Evolutionary conservation across 2,888 invertebrate genomes (phyloP).

Genomic region (Helobdella robusta): DNA sequence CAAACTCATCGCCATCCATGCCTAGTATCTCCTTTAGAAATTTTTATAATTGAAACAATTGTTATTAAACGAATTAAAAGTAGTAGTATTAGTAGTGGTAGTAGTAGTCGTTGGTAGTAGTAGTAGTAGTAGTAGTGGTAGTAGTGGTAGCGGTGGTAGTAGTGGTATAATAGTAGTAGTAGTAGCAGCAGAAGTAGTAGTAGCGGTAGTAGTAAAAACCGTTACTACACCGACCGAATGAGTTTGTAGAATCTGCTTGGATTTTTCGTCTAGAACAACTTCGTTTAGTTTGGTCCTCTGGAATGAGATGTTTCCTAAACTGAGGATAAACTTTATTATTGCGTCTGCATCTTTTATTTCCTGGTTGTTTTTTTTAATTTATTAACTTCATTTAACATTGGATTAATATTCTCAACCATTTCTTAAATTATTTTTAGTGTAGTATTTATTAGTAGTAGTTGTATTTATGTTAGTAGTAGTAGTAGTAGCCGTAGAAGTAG

Average conservation of each 20-base stretch:
- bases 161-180: background rate
- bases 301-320: slow-evolving; percentile 8
- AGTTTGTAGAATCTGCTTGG: background rate
- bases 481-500: too few species aligned
- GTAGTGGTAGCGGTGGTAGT: background rate
- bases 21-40: slow-evolving; percentile 14
- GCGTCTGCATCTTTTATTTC: slow-evolving; percentile 8
- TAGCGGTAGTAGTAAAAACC: background rate
- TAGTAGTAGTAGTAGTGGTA: background rate
- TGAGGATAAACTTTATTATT: slow-evolving; percentile 3
- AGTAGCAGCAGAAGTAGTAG: background rate
- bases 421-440: too few species aligned
- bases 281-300: slow-evolving; percentile 17
- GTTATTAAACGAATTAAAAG: background rate
- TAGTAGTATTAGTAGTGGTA: background rate
- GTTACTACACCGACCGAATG: background rate
- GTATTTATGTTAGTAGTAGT: too few species aligned
- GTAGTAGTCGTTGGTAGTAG: background rate
- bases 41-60: background rate
- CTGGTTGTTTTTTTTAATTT: too few species aligned
- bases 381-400: too few species aligned
- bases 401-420: too few species aligned
- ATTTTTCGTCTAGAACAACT: slow-evolving; percentile 8
- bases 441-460: too few species aligned
- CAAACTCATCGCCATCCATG: slow-evolving; percentile 13